Percentiles rank a stretch among this genome's conserved stretches.
These are phyloP conservation scores for Marisa cornuarietis DNA, from an alignment of 1,140 invertebrate genomes.

Conservation along the genomic window DNA sequence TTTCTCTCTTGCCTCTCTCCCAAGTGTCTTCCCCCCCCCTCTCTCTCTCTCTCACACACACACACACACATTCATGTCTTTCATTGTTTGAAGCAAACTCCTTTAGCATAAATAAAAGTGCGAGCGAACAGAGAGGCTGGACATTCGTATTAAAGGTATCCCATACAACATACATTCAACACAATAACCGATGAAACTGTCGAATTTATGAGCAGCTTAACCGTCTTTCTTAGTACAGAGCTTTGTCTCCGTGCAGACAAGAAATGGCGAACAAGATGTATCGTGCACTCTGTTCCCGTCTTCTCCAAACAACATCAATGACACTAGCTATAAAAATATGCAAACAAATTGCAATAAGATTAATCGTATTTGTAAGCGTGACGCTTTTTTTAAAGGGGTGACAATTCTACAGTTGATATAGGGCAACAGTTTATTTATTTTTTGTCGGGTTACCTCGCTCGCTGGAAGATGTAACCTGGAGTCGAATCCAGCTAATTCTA, in stretches of 20 bases:
- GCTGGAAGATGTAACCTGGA: not conserved
- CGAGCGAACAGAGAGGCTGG: not conserved
- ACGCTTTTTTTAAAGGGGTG: too few species aligned
- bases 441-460: too few species aligned
- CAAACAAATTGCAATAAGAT: too few species aligned
- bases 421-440: too few species aligned
- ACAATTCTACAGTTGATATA: too few species aligned
- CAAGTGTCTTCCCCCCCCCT: too few species aligned
- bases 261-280: too few species aligned
- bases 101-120: not conserved
- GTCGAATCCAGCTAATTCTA: not conserved
- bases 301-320: too few species aligned
- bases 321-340: too few species aligned
- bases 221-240: not conserved
- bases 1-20: not conserved
- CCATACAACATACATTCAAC: not conserved
- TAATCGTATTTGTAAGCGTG: too few species aligned
- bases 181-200: not conserved
- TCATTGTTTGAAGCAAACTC: not conserved
- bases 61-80: slow-evolving; percentile 4
- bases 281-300: too few species aligned
- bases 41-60: slow-evolving; percentile 10
- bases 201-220: not conserved
- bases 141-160: not conserved
- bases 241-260: too few species aligned